These are phyloP conservation scores for Pelochelys cantorii DNA, from an alignment of 2,797 vertebrate species.

Conservation along the genomic window DNA sequence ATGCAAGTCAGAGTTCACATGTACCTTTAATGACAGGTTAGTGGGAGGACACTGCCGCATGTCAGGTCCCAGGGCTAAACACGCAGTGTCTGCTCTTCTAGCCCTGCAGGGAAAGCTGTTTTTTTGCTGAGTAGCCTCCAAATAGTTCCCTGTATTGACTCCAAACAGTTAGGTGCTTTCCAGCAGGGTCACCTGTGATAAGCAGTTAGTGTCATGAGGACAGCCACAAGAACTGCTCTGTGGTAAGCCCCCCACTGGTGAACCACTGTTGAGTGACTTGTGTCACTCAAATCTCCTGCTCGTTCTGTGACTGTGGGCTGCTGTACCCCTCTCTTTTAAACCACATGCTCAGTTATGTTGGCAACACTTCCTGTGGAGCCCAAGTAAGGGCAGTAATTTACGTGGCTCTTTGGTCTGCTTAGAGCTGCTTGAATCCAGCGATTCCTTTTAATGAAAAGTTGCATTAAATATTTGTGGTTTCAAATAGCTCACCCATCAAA, in stretches of 20 bases:
- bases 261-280: rapidly evolving
- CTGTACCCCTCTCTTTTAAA: not conserved
- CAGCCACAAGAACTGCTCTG: not conserved
- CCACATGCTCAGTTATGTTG: not conserved
- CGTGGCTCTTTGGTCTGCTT: constrained; percentile 47
- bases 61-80: not conserved
- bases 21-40: not conserved
- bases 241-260: not conserved
- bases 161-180: not conserved
- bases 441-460: constrained; percentile 48
- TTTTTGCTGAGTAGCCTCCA: constrained; percentile 11
- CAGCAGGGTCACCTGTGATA: not conserved
- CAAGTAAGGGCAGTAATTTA: constrained; percentile 23
- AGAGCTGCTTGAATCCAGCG: not conserved
- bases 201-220: not conserved
- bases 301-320: not conserved
- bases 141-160: not conserved
- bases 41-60: not conserved
- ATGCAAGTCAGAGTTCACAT: not conserved
- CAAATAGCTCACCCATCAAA: constrained; percentile 58
- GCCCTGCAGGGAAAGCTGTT: not conserved
- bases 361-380: not conserved
- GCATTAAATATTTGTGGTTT: constrained; percentile 40
- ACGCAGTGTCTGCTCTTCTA: not conserved
- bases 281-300: rapidly evolving